A percentile compares a stretch with the other conserved stretches of the same genome.
These are phyloP conservation scores for Coccyzus lansbergi DNA, from an alignment of 2,797 vertebrate genomes.

Conservation along the genomic window DNA sequence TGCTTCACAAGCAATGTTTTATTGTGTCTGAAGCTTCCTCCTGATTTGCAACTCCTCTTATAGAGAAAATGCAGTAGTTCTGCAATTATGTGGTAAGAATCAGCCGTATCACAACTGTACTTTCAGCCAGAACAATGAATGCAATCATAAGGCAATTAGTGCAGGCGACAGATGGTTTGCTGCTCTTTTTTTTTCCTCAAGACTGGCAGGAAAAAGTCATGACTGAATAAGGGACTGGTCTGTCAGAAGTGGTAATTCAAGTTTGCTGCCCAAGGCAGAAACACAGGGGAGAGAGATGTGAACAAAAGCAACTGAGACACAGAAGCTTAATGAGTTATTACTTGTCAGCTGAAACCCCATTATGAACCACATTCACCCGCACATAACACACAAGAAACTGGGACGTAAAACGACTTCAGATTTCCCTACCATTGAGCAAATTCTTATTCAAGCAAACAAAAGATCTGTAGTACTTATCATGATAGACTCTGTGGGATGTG, in stretches of 20 bases:
- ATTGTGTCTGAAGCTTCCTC: background rate
- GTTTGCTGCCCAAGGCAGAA: slow-evolving; percentile 28
- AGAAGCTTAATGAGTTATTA: slow-evolving; percentile 9
- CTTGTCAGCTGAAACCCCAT: background rate
- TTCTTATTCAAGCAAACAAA: background rate
- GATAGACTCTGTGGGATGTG: background rate
- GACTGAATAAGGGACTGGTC: slow-evolving; percentile 19
- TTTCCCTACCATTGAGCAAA: background rate
- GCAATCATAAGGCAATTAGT: slow-evolving; percentile 65
- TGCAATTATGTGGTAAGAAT: background rate
- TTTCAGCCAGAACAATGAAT: slow-evolving; percentile 46
- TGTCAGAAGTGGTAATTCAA: slow-evolving; percentile 31
- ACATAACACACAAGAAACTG: background rate
- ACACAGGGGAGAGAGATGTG: background rate
- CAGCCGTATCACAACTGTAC: slow-evolving; percentile 1
- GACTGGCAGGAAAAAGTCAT: slow-evolving; percentile 42
- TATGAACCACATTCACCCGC: slow-evolving; percentile 32
- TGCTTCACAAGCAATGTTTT: background rate
- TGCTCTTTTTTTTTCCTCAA: slow-evolving; percentile 7
- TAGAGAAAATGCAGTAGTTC: background rate
- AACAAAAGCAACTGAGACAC: background rate
- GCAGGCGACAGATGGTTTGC: slow-evolving; percentile 36
- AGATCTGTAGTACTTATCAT: background rate
- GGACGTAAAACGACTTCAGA: background rate
- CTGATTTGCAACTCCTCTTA: slow-evolving; percentile 12